Evolutionary conservation across 2,797 vertebrate species (phyloP), one percentile per base, ranked within the genome.

Genomic region (Alca torda): DNA sequence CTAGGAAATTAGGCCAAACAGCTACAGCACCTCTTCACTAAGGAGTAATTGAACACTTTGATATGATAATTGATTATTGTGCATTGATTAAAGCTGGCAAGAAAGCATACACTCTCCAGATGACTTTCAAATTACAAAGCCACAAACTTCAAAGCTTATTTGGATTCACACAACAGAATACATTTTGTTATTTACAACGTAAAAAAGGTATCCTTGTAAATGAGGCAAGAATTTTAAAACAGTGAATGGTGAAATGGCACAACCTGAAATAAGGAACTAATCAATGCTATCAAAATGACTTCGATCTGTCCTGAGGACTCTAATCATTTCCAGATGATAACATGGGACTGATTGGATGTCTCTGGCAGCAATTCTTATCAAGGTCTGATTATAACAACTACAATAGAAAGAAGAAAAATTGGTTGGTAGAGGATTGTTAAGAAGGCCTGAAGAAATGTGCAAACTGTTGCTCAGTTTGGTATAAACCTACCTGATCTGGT

Each of bases 201-300:
- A 95, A 94, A 97, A 98, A 83, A 76, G 6, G 24, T n/a, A 97
- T 94, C 91, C 82, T 96, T 83, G 73, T 96, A 97, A 97, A 97
- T 94, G 95, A 96, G 59, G 95, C 94, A 93, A 93, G 96, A 97
- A 98, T 98, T 97, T 97, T 96, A 97, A 96, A 95, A 97, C 95
- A 97, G 91, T 64, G 90, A 96, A 96, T 91, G 69, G 92, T 83
- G 50, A 89, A 94, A 94, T 77, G 95, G 95, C 96, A 96, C 97
- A 97, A 98, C 97, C 97, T 98, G 98, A 98, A 99, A 98, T 98
- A 98, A 98, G 98, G 98, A 98, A 98, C 98, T 98, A 98, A 99
- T 99, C 98, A 98, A 97, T 98, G 98, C 98, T 98, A 98, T 99
- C 98, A 98, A 98, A 98, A 98, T 98, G 97, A 98, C 97, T 99